Conservation (phyloP, 1,140 invertebrate genomes). For the Pararge aegeria region DNA sequence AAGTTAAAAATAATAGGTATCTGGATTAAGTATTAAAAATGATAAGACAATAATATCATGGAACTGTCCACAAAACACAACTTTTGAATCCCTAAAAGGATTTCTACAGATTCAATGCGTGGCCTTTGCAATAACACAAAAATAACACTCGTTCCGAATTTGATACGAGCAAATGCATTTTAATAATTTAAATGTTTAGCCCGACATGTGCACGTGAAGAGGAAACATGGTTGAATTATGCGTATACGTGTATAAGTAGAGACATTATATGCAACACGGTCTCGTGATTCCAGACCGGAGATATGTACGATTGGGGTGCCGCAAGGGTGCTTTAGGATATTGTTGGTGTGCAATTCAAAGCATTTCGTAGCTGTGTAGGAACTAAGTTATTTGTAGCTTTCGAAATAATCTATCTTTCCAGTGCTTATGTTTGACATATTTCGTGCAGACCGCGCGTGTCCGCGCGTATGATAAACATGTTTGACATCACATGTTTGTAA, state of each 20-base stretch:
- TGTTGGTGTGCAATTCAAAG: neutral
- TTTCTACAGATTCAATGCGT: too few species aligned
- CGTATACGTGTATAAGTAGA: slow-evolving; percentile 18
- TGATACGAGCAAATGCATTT: neutral
- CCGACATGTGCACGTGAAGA: slow-evolving; percentile 26
- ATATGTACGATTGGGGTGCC: slow-evolving; percentile 16
- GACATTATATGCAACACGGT: slow-evolving; percentile 27
- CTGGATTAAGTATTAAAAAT: too few species aligned
- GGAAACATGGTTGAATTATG: slow-evolving; percentile 31
- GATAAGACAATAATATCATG: too few species aligned
- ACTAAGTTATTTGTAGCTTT: too few species aligned
- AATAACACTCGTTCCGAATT: neutral
- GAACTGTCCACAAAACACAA: too few species aligned
- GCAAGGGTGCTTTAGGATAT: neutral
- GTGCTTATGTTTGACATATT: too few species aligned
- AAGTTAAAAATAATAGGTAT: too few species aligned
- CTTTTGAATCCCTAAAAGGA: too few species aligned
- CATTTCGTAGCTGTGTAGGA: neutral
- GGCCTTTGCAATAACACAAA: neutral
- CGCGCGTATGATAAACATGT: too few species aligned
- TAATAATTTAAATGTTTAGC: slow-evolving; percentile 7
- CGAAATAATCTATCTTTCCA: too few species aligned
- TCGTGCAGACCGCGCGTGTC: too few species aligned
- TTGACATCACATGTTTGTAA: too few species aligned
- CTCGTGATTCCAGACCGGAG: slow-evolving; percentile 42